Base-by-base conservation (phyloP, 1,140 invertebrate genomes). In the Diabrotica virgifera region DNA sequence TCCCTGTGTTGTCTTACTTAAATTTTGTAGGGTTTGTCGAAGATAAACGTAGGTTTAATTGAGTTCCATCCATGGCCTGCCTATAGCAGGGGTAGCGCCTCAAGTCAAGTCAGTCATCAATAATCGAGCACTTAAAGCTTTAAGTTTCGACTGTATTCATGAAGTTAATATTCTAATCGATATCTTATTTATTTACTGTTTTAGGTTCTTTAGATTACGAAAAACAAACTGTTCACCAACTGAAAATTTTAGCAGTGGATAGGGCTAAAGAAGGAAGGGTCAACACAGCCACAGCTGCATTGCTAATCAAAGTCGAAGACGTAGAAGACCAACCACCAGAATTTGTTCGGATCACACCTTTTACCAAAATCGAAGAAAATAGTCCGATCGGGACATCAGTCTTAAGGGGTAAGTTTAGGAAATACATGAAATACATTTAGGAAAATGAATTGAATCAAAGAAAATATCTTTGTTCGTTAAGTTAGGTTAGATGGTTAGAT, bases 321-420 rank as follows among this genome's bases (percentile, higher is more conserved):
- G 87, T 94, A 13, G 93, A 95, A 81, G 94, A 97, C 77, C 91
- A 94, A 75, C 91, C 91, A 5, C 94, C 94, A 0, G 92, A 95
- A 78, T 97, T 96, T 80, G 87, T 95, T 35, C 85, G 89, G 53
- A 92, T 92, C 8, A 90, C 89, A 57, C 89, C 94, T 0, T 92
- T 97, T 14, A 92, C 92, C 0, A 85, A 92, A 72, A 89, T 97
- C 50, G 87, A 90, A 65, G 94, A 96, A 81, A 92, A 96, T 84
- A 87, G 88, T 0, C 86, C 87, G 9, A 83, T 92, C 53, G 92
- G 92, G 55, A 90, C 91, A 0, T 86, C 87, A 24, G 89, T 96
- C 53, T 80, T 95, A 54, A 88, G 93, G 87, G 90, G 90, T 91
- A 60, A 59, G 5, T 57, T 46, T 46, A 8, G 40, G n/a, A 46